These are phyloP conservation scores for Phaethon lepturus DNA, from an alignment of 2,113 vertebrate species.

Conservation along the genomic window DNA sequence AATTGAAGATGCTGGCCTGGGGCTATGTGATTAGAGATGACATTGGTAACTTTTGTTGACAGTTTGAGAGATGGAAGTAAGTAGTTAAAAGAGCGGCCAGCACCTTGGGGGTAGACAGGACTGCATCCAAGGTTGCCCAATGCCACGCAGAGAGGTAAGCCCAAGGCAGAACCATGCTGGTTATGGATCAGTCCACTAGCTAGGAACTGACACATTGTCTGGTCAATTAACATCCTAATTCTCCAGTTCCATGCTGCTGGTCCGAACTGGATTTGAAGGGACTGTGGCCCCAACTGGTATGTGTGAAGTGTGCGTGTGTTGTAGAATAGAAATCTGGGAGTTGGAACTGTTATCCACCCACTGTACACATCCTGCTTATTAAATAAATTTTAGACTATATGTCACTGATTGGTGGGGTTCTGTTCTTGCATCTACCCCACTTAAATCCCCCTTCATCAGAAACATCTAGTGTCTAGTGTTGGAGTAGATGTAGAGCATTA, in stretches of 20 bases:
- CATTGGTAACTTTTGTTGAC: neutral
- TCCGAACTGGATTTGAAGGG: neutral
- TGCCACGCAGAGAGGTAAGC: neutral
- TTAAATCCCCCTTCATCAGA: neutral
- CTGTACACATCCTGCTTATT: neutral
- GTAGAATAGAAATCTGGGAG: neutral
- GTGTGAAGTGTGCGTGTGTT: neutral
- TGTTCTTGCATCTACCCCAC: neutral
- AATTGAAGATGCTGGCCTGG: neutral
- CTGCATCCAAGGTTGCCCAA: neutral
- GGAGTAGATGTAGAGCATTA: neutral
- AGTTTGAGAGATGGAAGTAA: neutral
- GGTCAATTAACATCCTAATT: neutral
- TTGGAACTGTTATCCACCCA: neutral
- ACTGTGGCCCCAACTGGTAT: neutral
- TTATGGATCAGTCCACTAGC: neutral
- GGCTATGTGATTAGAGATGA: neutral
- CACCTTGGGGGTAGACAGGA: neutral
- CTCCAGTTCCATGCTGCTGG: neutral
- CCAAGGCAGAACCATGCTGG: neutral
- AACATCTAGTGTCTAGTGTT: fast-evolving
- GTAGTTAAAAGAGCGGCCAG: neutral
- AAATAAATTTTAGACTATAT: neutral
- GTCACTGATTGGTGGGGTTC: neutral
- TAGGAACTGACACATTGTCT: neutral